Evolutionary conservation across 2,888 invertebrate genomes (phyloP), one percentile per base, ranked within the genome.

Genomic region (Oscheius sp.): DNA sequence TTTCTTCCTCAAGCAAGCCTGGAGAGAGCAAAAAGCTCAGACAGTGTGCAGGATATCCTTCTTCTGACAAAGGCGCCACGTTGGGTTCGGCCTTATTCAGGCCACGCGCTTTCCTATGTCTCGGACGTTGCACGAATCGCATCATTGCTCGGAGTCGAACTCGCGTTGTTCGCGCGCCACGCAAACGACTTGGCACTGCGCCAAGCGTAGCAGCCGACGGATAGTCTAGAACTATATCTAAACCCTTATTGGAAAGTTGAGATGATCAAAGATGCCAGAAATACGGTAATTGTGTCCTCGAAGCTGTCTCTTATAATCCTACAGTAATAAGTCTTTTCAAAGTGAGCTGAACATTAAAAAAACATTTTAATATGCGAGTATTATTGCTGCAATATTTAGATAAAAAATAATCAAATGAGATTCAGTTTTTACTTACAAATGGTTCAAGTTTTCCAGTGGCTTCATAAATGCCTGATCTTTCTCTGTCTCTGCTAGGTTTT

Each of bases 71-170:
- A 48, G 27, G 69, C 33, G 69, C 69, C 46, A 65, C 69, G 69
- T 70, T 70, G 69, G 69, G 69, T 70, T 70, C 69, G 69, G 33
- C 57, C 69, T 70, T 70, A 65, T 70, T 70, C 69, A 70, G 65
- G 53, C 46, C 69, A 70, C 69, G 69, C 69, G 55, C 69, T 45
- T 55, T 42, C 57, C 65, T 33, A 27, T 34, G 55, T 33, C 65
- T 70, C 69, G 65, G 69, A 70, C 69, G 27, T 55, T 58, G 50
- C 69, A 70, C 69, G 69, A 45, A 55, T 39, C 33, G 4, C 65
- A 65, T 65, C 65, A 65, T 34, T 37, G 65, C 69, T 45, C n/a
- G 48, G 65, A 29, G 33, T 55, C 69, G 69, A 70, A 55, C 69
- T 27, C 23, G 48, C 37, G 31, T 12, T 46, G 5, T 20, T 25